Conservation (phyloP, 23 tunicate genomes). For the Trididemnum clinides region DNA sequence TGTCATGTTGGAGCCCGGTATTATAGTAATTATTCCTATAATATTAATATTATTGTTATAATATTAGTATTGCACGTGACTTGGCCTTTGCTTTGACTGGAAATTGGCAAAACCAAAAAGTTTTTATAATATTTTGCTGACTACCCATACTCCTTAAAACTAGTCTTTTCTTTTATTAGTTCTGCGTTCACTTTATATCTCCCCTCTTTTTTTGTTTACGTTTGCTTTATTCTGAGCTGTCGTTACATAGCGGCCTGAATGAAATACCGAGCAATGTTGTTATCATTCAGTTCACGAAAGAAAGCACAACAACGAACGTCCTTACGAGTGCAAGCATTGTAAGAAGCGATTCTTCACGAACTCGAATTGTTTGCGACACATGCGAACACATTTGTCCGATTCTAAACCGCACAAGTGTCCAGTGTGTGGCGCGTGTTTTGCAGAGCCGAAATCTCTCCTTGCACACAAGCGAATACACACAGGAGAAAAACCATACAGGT, state of each 20-base stretch:
- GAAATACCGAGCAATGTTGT: background rate
- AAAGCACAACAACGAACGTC: slow-evolving; percentile 29
- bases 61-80: no score
- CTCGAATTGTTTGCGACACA: slow-evolving; percentile 50
- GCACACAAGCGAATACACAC: slow-evolving; percentile 78
- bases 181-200: no score
- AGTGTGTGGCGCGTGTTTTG: slow-evolving; percentile 50
- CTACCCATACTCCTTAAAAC: no score
- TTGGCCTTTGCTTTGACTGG: no score
- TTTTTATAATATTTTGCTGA: no score
- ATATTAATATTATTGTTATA: no score
- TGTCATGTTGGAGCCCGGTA: no score
- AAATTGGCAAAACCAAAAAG: no score
- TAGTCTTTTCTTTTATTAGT: no score
- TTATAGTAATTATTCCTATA: no score
- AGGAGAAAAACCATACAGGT: slow-evolving; percentile 76
- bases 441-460: slow-evolving; percentile 45
- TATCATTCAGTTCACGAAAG: slow-evolving; percentile 38
- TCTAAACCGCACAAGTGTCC: slow-evolving; percentile 53
- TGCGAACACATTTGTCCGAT: slow-evolving; percentile 50
- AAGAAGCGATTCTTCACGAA: slow-evolving; percentile 49
- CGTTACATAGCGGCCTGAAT: background rate
- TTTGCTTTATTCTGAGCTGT: background rate
- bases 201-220: background rate
- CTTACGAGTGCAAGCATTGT: slow-evolving; percentile 50